Conservation (phyloP, 2,797 vertebrate genomes). For the Paedocypris micromegethes region DNA sequence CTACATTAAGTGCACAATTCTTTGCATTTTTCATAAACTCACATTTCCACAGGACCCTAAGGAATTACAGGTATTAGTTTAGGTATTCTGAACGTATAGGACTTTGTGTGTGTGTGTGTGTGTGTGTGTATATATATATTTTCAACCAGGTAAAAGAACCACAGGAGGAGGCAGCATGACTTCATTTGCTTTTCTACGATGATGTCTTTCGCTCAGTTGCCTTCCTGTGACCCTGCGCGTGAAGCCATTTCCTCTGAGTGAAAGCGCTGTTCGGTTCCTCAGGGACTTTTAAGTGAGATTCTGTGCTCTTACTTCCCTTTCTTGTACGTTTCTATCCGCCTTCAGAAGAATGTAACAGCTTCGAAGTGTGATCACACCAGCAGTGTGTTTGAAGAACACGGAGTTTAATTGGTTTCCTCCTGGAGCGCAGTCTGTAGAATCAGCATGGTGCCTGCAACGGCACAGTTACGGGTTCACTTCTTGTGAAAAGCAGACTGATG, state of each 20-base stretch:
- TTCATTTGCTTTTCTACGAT: conserved; percentile 6
- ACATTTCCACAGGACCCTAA: too few species aligned
- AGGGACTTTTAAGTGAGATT: conserved; percentile 11
- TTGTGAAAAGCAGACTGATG: too few species aligned
- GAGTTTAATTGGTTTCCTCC: not conserved
- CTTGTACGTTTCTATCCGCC: conserved; percentile 18
- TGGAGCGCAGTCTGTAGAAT: too few species aligned
- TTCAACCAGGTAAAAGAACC: not conserved
- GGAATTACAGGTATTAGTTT: too few species aligned
- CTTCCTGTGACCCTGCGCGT: conserved; percentile 4
- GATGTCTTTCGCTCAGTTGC: not conserved
- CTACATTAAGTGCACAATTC: too few species aligned
- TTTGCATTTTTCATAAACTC: too few species aligned
- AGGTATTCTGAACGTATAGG: too few species aligned
- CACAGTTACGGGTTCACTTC: too few species aligned
- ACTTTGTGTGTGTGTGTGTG: too few species aligned
- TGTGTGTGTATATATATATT: too few species aligned
- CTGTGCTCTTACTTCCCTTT: not conserved
- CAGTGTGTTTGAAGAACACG: not conserved
- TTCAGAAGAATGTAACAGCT: conserved; percentile 19
- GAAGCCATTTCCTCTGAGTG: not conserved
- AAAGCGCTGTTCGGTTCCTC: not conserved
- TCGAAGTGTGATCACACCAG: not conserved
- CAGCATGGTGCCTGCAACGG: too few species aligned
- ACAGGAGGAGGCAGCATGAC: conserved; percentile 9